phyloP scores from a whole-genome alignment of 30 jellyfish, hydroid and myxozoan species.

The Nemopilema nomurai region DNA sequence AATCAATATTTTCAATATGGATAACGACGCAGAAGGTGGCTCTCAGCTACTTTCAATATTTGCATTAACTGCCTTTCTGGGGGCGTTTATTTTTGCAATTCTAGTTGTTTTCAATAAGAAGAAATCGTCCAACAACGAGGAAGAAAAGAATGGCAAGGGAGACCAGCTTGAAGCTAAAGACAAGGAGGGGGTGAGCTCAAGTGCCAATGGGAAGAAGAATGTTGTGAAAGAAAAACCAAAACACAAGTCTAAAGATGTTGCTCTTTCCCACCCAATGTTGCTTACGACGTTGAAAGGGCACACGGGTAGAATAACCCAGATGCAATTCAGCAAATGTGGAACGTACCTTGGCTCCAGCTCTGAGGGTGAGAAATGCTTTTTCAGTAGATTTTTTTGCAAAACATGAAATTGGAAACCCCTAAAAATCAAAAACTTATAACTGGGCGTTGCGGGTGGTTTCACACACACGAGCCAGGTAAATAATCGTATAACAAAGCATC shows the following conservation, averaged over 20 bases:
- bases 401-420: too few relatives aligned
- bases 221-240: conserved; percentile 30
- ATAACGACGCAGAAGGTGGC: conserved; percentile 28
- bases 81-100: conserved; percentile 48
- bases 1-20: not conserved
- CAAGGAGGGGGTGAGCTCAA: not conserved
- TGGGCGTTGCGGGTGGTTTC: too few relatives aligned
- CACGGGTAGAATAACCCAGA: conserved; percentile 67
- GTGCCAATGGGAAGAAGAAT: not conserved
- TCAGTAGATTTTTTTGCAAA: too few relatives aligned
- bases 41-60: conserved; percentile 49
- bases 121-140: conserved; percentile 1
- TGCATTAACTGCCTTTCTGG: conserved; percentile 55
- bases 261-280: conserved; percentile 65
- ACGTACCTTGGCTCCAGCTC: conserved; percentile 81
- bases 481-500: too few relatives aligned
- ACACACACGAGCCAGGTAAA: too few relatives aligned
- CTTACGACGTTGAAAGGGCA: conserved; percentile 86
- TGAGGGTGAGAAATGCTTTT: conserved; percentile 57
- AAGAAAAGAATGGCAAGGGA: not conserved
- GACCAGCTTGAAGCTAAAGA: conserved; percentile 14
- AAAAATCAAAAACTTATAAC: too few relatives aligned
- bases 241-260: conserved; percentile 39
- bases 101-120: conserved; percentile 51
- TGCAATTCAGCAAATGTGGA: conserved; percentile 86